These are phyloP conservation scores for Thymelicus sylvestris DNA, from an alignment of 2,888 invertebrate genomes.

Conservation along the genomic window DNA sequence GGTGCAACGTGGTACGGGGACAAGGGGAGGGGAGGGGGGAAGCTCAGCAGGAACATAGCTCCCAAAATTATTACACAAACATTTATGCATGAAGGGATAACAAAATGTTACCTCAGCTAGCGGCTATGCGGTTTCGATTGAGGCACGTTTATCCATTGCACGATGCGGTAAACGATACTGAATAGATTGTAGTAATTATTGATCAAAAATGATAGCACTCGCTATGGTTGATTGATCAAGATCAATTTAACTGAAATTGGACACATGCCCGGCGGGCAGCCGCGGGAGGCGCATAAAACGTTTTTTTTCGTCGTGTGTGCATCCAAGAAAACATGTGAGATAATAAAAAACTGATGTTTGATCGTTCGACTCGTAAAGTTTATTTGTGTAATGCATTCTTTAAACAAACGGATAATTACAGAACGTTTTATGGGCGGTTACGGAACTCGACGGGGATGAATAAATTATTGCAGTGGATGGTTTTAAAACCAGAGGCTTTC, in stretches of 20 bases:
- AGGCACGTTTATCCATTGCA: constrained; percentile 61
- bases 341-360: constrained; percentile 78
- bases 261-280: constrained; percentile 55
- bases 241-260: constrained; percentile 49
- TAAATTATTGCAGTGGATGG: constrained; percentile 64
- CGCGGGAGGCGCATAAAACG: constrained; percentile 64
- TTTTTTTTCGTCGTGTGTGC: constrained; percentile 55
- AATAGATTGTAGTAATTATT: constrained; percentile 61
- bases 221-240: constrained; percentile 11
- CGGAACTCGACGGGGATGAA: constrained; percentile 60
- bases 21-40: constrained; percentile 47
- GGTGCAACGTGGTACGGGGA: constrained; percentile 56
- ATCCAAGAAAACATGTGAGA: constrained; percentile 76
- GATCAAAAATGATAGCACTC: neutral
- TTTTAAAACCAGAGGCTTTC: constrained; percentile 19
- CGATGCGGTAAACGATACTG: constrained; percentile 27
- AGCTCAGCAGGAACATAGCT: constrained; percentile 62
- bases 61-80: constrained; percentile 78
- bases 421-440: constrained; percentile 69
- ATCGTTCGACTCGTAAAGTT: constrained; percentile 79
- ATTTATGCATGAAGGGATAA: constrained; percentile 81
- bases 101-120: constrained; percentile 71
- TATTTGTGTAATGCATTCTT: constrained; percentile 80
- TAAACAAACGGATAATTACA: constrained; percentile 80
- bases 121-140: constrained; percentile 67